Evolutionary conservation across 2,888 invertebrate genomes (phyloP), one percentile per base, ranked within the genome.

Genomic region (Crocallis elinguaria): DNA sequence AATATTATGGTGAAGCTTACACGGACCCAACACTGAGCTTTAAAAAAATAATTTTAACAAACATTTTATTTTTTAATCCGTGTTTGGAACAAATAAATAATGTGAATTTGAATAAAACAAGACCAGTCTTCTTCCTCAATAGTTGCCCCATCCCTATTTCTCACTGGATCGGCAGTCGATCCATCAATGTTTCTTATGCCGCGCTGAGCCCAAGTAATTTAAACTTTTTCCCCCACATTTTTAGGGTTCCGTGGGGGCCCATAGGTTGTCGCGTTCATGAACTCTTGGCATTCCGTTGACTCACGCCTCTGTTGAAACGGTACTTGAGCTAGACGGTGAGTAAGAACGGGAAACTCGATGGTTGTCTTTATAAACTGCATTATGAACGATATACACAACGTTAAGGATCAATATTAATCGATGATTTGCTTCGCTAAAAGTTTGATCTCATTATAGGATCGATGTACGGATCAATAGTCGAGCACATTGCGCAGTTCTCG

Each of bases 141-240:
- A n/a, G 5, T 51, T 58, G 50, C 49, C 63, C 58, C 60, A 57
- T 50, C 37, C 11, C 49, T 42, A 48, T 51, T 44, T 45, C 37
- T 6, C 37, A 36, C 29, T 13, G 43, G 39, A 50, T 51, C 53
- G 53, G 45, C 51, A 66, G 54, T 60, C 67, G 48, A 72, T 75
- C 71, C 59, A 73, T 75, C 72, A 67, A 58, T 55, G 66, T 52
- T 58, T 41, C 60, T 65, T 45, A 46, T 54, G 67, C 62, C 59
- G 62, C 60, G 49, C 48, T 42, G 46, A 60, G 57, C 59, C 36
- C 56, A 50, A 64, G 63, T 64, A 60, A 74, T 69, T 72, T 69
- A 60, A 73, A 71, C 60, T 63, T 63, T 64, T 62, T 62, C 42
- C 30, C 35, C 52, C 43, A 46, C 53, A 46, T 61, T 57, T 55